Percentiles rank a stretch among this genome's conserved stretches.
Evolutionary conservation across 2,888 invertebrate genomes (phyloP).

Genomic region (Chelonus formosanus): DNA sequence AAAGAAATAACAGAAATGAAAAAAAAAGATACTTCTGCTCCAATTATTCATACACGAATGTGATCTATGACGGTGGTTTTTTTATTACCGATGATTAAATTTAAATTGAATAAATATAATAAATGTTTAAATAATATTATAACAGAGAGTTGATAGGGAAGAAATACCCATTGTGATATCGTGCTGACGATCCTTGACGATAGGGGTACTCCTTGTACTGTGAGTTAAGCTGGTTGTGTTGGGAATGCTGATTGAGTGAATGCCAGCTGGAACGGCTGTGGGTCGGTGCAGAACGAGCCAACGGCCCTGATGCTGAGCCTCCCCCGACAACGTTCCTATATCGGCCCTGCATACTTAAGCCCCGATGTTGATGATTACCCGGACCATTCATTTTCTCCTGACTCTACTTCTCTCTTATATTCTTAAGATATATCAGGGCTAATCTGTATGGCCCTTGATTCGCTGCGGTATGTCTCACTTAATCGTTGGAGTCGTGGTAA

Average conservation of each 20-base stretch:
- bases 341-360: conserved; percentile 55
- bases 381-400: conserved; percentile 43
- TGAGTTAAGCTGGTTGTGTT: conserved; percentile 47
- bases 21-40: too few species aligned
- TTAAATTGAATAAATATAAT: too few species aligned
- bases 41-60: too few species aligned
- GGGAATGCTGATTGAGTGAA: conserved; percentile 47
- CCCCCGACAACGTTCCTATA: conserved; percentile 50
- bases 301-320: conserved; percentile 46
- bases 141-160: background rate
- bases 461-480: too few species aligned
- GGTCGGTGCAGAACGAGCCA: conserved; percentile 46
- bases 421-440: conserved; percentile 3
- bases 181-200: conserved; percentile 53
- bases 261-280: conserved; percentile 53
- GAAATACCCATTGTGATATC: conserved; percentile 56
- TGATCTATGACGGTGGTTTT: too few species aligned
- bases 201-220: conserved; percentile 59
- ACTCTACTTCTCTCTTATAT: conserved; percentile 5
- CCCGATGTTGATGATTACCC: conserved; percentile 56
- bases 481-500: background rate
- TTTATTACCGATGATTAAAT: too few species aligned
- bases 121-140: too few species aligned
- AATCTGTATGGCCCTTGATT: background rate
- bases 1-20: too few species aligned